Evolutionary conservation across 53 echinoderm and acorn worm species (phyloP), one percentile per base, ranked within the genome.

Genomic region (Antedon mediterranea): DNA sequence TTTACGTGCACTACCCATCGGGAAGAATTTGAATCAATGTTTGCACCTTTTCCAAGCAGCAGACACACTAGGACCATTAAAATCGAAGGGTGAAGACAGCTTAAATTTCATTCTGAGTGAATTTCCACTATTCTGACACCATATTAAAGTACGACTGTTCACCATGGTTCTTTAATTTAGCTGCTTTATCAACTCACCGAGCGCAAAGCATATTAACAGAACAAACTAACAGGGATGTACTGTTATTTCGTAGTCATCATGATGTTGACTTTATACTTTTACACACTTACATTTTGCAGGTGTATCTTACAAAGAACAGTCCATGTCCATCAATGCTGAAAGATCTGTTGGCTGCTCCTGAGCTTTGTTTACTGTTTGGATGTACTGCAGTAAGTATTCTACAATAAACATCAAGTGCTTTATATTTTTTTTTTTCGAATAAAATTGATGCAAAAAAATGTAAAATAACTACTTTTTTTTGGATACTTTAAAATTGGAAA

Each of bases 261-360:
- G n/a, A n/a, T n/a, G n/a, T n/a, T n/a, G n/a, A n/a, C n/a, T n/a
- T n/a, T n/a, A n/a, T n/a, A n/a, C n/a, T n/a, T n/a, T n/a, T n/a
- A n/a, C n/a, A n/a, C n/a, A n/a, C 28, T 74, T 27, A 81, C 28
- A 28, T 43, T 30, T 82, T 42, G 6, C 76, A 94, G 94, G 89
- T 94, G 4, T 94, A 83, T 73, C 81, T 91, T 31, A 6, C 89
- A 82, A 91, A 75, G 43, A 91, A 86, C 74, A 74, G 81, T 2
- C 87, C 87, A 34, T 94, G 94, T 83, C 94, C 94, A 41, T 85
- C 87, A 0, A 82, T 94, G 83, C 75, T 94, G 76, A 94, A 94
- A 75, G 89, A 89, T 81, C 87, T 94, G 3, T 71, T 94, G 13
- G 82, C 83, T 5, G 89, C 91, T 32, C 76, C 85, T 75, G 94